phyloP scores from a whole-genome alignment of 2,113 vertebrate species.

The Oenanthe oenanthe region DNA sequence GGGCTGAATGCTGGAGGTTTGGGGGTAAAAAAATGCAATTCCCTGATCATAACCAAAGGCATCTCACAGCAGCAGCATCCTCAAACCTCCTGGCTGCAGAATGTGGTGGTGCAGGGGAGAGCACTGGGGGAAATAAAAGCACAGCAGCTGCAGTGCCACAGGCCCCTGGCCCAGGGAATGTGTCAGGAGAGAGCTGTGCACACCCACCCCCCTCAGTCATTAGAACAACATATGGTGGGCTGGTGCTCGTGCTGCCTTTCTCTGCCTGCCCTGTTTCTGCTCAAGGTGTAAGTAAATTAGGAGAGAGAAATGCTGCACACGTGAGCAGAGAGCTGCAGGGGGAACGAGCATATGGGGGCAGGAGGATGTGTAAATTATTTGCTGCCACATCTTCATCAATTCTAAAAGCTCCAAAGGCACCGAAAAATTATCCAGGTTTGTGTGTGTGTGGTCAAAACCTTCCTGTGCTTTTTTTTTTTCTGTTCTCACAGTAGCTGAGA shows the following conservation, averaged over 20 bases:
- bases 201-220: neutral
- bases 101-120: neutral
- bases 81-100: neutral
- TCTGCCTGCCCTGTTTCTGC: conserved; percentile 2
- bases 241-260: conserved; percentile 5
- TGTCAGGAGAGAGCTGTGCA: neutral
- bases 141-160: conserved; percentile 36
- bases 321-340: neutral
- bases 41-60: neutral
- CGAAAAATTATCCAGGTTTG: accelerated
- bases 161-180: conserved; percentile 19
- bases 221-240: conserved; percentile 39
- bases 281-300: conserved; percentile 24
- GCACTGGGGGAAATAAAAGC: neutral
- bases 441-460: neutral
- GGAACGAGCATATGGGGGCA: neutral
- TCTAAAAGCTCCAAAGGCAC: neutral
- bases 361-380: neutral
- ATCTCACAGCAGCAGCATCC: neutral
- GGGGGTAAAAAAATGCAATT: neutral
- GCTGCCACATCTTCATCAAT: neutral
- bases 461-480: neutral
- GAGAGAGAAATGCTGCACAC: conserved; percentile 1
- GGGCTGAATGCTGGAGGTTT: neutral
- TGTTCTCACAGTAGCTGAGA: neutral